Percentiles rank a stretch among this genome's conserved stretches.
These are phyloP conservation scores for Drosophila rufa DNA, from an alignment of 1,140 invertebrate genomes.

Conservation along the genomic window DNA sequence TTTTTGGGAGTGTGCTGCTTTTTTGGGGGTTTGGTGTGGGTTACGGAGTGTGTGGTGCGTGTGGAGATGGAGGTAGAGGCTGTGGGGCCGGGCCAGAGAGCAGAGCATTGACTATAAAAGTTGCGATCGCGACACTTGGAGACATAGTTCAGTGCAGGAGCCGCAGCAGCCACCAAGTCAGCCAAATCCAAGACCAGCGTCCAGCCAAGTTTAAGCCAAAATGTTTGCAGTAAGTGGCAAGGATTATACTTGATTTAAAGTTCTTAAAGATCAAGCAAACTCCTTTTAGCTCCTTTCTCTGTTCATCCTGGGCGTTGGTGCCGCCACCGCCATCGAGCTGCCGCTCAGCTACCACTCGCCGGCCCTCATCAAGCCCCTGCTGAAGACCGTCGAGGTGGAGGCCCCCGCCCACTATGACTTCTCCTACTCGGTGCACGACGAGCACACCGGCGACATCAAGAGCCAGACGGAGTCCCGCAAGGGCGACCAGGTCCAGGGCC, in stretches of 20 bases:
- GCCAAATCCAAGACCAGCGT: constrained; percentile 17
- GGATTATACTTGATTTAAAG: background rate
- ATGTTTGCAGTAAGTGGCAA: constrained; percentile 76
- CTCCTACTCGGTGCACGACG: constrained; percentile 86
- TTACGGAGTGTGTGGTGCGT: constrained; percentile 50
- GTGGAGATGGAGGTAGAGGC: constrained; percentile 39
- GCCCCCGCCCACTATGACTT: constrained; percentile 86
- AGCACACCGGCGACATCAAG: constrained; percentile 87
- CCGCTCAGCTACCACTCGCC: constrained; percentile 64
- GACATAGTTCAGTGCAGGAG: constrained; percentile 82
- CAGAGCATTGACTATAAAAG: constrained; percentile 74
- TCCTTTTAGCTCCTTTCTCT: constrained; percentile 65
- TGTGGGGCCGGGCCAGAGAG: constrained; percentile 15
- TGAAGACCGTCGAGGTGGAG: constrained; percentile 87
- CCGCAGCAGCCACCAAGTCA: constrained; percentile 58
- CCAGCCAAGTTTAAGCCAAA: constrained; percentile 44
- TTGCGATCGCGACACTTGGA: constrained; percentile 68
- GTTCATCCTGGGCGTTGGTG: constrained; percentile 72
- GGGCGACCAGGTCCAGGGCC: constrained; percentile 87
- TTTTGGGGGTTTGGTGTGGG: constrained; percentile 9
- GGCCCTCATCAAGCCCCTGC: constrained; percentile 77
- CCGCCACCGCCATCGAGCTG: constrained; percentile 74
- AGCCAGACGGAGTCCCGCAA: constrained; percentile 86
- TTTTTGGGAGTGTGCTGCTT: constrained; percentile 29
- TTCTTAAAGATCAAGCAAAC: background rate